Conservation (phyloP, 2,113 vertebrate genomes). For the Canis aureus region DNA sequence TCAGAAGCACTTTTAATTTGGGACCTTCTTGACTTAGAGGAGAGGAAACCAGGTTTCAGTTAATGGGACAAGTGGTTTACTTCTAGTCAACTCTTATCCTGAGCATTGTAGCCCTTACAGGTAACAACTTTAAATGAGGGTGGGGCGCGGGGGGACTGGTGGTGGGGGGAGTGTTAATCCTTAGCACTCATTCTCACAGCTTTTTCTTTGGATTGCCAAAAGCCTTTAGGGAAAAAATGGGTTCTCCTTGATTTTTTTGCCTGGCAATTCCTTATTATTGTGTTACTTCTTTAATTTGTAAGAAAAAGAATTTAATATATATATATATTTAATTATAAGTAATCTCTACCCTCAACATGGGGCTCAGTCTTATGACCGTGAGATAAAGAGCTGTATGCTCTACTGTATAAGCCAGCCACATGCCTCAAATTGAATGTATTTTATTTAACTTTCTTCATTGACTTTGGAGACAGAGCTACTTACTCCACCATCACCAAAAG, state of each 20-base stretch:
- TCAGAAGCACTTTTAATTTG: background rate
- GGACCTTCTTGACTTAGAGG: background rate
- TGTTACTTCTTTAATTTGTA: background rate
- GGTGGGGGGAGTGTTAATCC: background rate
- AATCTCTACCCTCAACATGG: background rate
- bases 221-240: background rate
- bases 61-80: background rate
- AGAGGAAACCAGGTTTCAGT: background rate
- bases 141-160: background rate
- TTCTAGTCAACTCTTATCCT: background rate
- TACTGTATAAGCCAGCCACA: background rate
- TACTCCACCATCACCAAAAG: background rate
- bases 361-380: background rate
- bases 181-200: background rate
- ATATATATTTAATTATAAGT: background rate
- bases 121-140: background rate
- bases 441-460: background rate
- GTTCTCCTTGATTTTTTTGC: background rate
- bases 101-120: background rate
- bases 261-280: background rate
- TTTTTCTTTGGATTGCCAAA: conserved; percentile 17
- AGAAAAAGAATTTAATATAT: background rate
- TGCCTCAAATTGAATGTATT: background rate
- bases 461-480: background rate
- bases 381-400: background rate